phyloP scores from a whole-genome alignment of 2,113 vertebrate species.

The Calypte anna region DNA sequence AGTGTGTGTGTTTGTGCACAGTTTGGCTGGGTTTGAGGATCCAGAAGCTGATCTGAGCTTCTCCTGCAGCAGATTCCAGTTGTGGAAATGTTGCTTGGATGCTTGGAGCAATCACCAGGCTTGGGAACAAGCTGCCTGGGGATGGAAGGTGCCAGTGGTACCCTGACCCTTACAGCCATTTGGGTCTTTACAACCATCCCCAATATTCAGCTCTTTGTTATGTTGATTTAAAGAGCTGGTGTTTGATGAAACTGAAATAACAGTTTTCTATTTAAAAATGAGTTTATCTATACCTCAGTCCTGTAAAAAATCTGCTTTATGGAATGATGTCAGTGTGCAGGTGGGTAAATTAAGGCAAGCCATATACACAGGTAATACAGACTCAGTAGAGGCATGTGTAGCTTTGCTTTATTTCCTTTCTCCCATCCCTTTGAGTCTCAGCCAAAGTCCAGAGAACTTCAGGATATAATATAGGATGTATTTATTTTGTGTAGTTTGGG shows the following conservation, averaged over 20 bases:
- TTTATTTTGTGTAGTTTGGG: neutral
- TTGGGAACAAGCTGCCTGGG: neutral
- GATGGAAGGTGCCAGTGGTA: neutral
- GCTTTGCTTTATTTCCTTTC: neutral
- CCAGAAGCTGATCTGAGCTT: neutral
- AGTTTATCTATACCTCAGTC: neutral
- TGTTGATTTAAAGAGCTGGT: neutral
- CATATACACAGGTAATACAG: fast-evolving
- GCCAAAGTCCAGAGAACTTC: neutral
- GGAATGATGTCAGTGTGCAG: neutral
- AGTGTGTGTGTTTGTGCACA: constrained; percentile 17
- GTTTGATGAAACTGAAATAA: neutral
- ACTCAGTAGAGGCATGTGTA: fast-evolving
- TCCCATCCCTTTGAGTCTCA: neutral
- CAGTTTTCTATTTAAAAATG: neutral
- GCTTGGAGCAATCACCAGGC: neutral
- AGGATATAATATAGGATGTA: neutral
- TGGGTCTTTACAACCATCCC: neutral
- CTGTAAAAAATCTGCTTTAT: fast-evolving
- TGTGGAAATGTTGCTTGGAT: neutral
- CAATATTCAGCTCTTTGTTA: fast-evolving
- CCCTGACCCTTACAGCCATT: neutral
- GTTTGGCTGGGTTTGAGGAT: constrained; percentile 69
- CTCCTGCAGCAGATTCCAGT: neutral
- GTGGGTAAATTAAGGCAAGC: neutral